Conservation (phyloP, 2,888 invertebrate species). For the Drosophila macrospina region DNA sequence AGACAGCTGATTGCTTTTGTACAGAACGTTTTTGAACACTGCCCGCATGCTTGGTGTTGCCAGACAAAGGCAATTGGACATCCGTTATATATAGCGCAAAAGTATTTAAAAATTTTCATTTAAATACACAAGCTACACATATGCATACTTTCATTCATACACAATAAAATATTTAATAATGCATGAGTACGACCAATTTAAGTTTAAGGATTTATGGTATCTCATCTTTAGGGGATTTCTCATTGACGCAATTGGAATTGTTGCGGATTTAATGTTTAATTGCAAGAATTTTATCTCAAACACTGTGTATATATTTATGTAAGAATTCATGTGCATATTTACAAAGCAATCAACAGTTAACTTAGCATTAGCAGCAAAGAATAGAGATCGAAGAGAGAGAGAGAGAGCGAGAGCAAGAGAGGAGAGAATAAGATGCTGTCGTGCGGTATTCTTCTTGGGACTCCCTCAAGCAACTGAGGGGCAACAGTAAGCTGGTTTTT, state of each 20-base stretch:
- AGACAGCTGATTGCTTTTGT: conserved; percentile 35
- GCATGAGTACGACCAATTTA: neutral
- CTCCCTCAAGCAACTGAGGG: conserved; percentile 18
- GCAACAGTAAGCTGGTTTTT: conserved; percentile 67
- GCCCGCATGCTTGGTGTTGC: conserved; percentile 26
- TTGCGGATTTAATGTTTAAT: conserved; percentile 23
- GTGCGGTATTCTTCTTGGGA: conserved; percentile 1
- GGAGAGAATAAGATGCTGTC: conserved; percentile 6
- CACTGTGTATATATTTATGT: conserved; percentile 9
- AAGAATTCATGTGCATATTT: conserved; percentile 33
- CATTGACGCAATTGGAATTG: conserved; percentile 30
- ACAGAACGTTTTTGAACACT: conserved; percentile 28
- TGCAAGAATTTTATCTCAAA: conserved; percentile 6
- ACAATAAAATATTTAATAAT: neutral
- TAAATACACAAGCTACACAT: neutral
- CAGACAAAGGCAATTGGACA: conserved; percentile 9
- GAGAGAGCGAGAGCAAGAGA: neutral
- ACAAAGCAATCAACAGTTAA: conserved; percentile 40
- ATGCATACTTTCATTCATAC: neutral
- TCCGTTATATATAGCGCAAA: conserved; percentile 7
- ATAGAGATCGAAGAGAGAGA: neutral
- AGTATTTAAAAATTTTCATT: neutral
- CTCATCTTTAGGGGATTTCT: neutral
- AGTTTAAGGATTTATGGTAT: neutral
- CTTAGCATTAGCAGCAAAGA: conserved; percentile 16